A percentile compares a stretch with the other conserved stretches of the same genome.
These are phyloP conservation scores for Fregata magnificens DNA, from an alignment of 2,113 vertebrate species.

Conservation along the genomic window DNA sequence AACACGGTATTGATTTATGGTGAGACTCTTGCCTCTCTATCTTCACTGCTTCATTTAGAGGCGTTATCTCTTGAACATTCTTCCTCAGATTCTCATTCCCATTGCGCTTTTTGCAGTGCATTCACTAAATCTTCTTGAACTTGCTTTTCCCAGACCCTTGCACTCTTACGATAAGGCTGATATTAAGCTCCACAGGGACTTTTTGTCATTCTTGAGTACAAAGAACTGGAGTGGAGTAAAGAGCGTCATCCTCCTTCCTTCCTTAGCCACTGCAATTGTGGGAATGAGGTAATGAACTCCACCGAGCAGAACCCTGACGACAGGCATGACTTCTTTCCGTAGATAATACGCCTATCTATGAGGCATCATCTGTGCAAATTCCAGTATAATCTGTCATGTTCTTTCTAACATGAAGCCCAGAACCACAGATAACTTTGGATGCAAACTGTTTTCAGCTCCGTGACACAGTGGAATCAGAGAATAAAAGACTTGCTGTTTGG, in stretches of 20 bases:
- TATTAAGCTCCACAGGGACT: conserved; percentile 5
- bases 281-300: neutral
- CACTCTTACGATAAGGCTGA: neutral
- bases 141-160: conserved; percentile 17
- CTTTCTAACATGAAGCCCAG: neutral
- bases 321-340: neutral
- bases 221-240: neutral
- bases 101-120: neutral
- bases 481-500: neutral
- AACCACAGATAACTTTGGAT: neutral
- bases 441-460: neutral
- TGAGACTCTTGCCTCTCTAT: neutral
- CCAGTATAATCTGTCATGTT: neutral
- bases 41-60: neutral
- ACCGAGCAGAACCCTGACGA: neutral
- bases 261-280: neutral
- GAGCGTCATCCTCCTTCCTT: conserved; percentile 37
- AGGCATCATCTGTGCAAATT: neutral
- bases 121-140: neutral
- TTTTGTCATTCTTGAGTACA: neutral
- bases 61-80: neutral
- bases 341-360: neutral
- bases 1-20: neutral
- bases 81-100: neutral
- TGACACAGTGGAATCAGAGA: neutral